Evolutionary conservation across 1,140 invertebrate genomes (phyloP), one percentile per base, ranked within the genome.

Genomic region (Heliconius congener): DNA sequence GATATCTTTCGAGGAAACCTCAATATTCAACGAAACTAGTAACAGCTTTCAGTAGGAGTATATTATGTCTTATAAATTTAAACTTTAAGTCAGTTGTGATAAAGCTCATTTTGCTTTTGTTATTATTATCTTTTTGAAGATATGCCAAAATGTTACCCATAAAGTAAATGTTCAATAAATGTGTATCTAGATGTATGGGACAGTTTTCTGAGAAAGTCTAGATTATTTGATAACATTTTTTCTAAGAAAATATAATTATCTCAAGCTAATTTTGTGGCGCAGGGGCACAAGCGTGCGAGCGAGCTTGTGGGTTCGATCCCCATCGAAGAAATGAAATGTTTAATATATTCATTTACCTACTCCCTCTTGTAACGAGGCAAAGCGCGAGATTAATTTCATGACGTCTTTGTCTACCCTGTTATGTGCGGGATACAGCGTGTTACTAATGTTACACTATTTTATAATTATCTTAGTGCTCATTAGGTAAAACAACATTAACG

Each of bases 151-250:
- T 27, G 27, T 30, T 66, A 66, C 27, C 30, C 8, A 27, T 16
- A 66, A 66, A 66, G 27, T 66, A 66, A 66, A 66, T 66, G 60
- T 66, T 30, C 27, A 30, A 27, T 66, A 30, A 66, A 66, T 27
- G 60, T 66, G 27, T 16, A 66, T 27, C 27, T 27, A 27, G 6
- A 6, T 66, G 23, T 27, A 30, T 66, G 60, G 9, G 60, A 66
- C 23, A 30, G 8, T 57, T 66, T 66, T 66, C 60, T 30, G 5
- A 18, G 60, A 66, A 66, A 30, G 11, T 30, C 60, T 66, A 66
- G 3, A 30, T 66, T 66, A 6, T 30, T 11, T 30, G 27, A 16
- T n/a, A 30, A 13, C 0, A 52, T 27, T 30, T 66, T 57, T 66
- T 66, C 60, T 66, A 4, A 66, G 60, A 66, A 30, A 3, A 1